Percentiles rank a stretch among this genome's conserved stretches.
Conservation (phyloP, 2,888 invertebrate genomes). For the Chironomus riparius region DNA sequence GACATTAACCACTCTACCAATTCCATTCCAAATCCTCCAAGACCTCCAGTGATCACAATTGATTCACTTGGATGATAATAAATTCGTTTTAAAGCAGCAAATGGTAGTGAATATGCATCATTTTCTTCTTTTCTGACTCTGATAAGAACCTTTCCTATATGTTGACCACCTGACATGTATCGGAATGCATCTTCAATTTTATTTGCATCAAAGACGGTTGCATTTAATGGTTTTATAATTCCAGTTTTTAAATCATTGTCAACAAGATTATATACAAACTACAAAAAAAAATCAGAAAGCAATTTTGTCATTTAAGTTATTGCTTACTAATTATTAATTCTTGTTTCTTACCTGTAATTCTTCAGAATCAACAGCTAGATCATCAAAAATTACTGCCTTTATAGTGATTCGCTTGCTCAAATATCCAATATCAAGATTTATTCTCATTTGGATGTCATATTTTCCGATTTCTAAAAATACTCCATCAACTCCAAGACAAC, state of each 20-base stretch:
- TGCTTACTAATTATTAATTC: too few species aligned
- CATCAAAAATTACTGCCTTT: conserved; percentile 62
- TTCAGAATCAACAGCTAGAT: conserved; percentile 46
- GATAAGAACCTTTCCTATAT: conserved; percentile 63
- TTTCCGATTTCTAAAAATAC: conserved; percentile 73
- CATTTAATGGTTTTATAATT: conserved; percentile 57
- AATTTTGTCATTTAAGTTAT: too few species aligned
- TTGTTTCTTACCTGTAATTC: conserved; percentile 46
- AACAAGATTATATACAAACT: conserved; percentile 44
- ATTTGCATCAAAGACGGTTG: conserved; percentile 53
- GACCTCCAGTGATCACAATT: conserved; percentile 64
- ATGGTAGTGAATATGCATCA: conserved; percentile 33
- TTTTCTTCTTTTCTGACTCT: conserved; percentile 36
- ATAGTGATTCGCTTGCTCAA: conserved; percentile 49
- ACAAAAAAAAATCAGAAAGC: too few species aligned
- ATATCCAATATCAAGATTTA: conserved; percentile 50
- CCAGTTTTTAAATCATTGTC: conserved; percentile 54
- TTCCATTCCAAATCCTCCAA: conserved; percentile 90
- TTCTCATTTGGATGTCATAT: conserved; percentile 62
- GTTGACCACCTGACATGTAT: conserved; percentile 58
- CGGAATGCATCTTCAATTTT: conserved; percentile 66
- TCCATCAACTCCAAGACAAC: conserved; percentile 50
- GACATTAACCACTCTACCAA: conserved; percentile 76
- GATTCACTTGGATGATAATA: conserved; percentile 35
- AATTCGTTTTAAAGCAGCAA: conserved; percentile 34